These are phyloP conservation scores for Argya squamiceps DNA, from an alignment of 2,797 vertebrate genomes.

Conservation along the genomic window DNA sequence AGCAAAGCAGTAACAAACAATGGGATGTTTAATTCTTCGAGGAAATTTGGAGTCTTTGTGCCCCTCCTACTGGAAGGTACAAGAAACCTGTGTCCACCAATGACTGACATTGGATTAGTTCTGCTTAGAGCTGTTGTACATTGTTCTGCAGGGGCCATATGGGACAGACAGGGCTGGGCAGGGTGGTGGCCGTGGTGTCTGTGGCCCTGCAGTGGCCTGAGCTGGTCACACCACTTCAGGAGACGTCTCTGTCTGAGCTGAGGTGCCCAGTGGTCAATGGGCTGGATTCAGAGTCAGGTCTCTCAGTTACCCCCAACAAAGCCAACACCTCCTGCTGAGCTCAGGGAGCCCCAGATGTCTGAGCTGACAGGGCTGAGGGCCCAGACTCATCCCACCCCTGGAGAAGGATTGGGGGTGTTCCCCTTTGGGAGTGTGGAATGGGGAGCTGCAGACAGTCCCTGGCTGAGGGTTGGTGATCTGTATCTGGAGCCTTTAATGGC, in stretches of 20 bases:
- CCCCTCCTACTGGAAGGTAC: background rate
- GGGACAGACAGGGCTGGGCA: background rate
- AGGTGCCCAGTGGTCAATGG: background rate
- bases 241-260: background rate
- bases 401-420: background rate
- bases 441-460: background rate
- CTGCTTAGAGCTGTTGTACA: background rate
- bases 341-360: background rate
- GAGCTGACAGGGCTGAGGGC: background rate
- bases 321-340: background rate
- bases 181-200: rapidly evolving
- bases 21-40: background rate
- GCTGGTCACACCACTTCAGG: background rate
- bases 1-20: background rate
- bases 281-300: background rate
- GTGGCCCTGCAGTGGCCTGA: background rate
- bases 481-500: slow-evolving; percentile 4
- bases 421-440: background rate
- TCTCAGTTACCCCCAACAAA: background rate
- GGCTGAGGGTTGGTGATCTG: background rate
- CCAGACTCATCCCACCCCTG: background rate
- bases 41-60: background rate
- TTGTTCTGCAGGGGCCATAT: background rate
- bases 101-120: background rate
- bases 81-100: background rate